Base-by-base conservation (phyloP, 2,113 vertebrate genomes). In the Takifugu flavidus region DNA sequence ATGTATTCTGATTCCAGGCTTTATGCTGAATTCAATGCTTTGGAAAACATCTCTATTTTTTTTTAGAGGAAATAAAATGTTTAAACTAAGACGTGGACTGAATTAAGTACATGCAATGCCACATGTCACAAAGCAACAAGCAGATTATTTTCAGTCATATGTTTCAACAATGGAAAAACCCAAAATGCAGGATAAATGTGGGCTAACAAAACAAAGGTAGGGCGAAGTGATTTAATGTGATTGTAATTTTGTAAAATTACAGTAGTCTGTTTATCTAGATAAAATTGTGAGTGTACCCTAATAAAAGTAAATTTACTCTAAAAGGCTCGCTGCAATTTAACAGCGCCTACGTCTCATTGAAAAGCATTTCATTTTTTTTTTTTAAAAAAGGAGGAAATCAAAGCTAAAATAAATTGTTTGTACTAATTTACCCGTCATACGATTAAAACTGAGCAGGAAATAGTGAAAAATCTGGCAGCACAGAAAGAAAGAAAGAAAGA, bases 1-100 rank as follows among this genome's bases (percentile, higher is more conserved):
- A 56, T 80, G 64, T 78, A 74, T 80, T 44, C 83, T 82, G 82
- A 83, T 80, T 79, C 50, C 56, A 70, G 64, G 50, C 62, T 77
- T 80, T 69, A 78, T 43, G 69, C 42, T 6, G 39, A 43, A 52
- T 62, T 70, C 25, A 62, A 59, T 28, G 44, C 51, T 1, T 13
- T 52, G 59, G 65, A 43, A 72, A 74, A 70, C 66, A 15, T 0
- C 20, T 25, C 29, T 20, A 20, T 20, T 25, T 45, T 49, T 49
- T 54, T 70, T 50, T 13, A 49, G 20, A 31, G 51, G 39, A 63
- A 80, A 72, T 14, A 2, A 72, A 57, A 67, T 49, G 2, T 31
- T 44, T 20, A 20, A 20, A 20, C 20, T 20, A 20, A 20, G 20
- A 20, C 20, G 20, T 20, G 20, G 20, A 20, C 20, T 20, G 20